phyloP scores from a whole-genome alignment of 2,113 vertebrate species.

The Menura novaehollandiae region DNA sequence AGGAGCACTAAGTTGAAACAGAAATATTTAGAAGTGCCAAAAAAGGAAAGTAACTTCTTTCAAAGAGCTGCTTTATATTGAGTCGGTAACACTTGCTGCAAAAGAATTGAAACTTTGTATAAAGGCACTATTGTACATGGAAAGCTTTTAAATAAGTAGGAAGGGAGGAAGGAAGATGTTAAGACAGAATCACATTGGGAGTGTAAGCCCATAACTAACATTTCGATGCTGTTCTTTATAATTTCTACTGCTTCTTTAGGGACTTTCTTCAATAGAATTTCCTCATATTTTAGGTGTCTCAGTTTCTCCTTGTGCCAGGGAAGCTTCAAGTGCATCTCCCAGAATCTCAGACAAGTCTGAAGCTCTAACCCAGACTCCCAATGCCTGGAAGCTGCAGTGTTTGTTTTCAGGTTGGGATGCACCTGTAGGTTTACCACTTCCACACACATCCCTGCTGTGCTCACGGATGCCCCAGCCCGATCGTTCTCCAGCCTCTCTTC shows the following conservation, averaged over 20 bases:
- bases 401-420: not conserved
- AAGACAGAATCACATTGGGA: not conserved
- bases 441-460: not conserved
- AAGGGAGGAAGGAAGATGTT: not conserved
- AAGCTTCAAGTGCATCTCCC: not conserved
- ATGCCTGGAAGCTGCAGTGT: not conserved
- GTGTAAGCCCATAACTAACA: not conserved
- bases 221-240: not conserved
- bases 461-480: not conserved
- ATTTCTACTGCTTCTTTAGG: not conserved
- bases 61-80: not conserved
- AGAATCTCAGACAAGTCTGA: not conserved
- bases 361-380: not conserved
- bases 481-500: not conserved
- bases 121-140: not conserved
- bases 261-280: not conserved
- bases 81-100: not conserved
- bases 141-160: not conserved
- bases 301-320: not conserved
- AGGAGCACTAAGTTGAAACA: not conserved
- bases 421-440: not conserved
- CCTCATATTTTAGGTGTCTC: not conserved
- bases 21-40: constrained; percentile 34
- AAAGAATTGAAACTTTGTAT: not conserved
- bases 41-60: constrained; percentile 10